Evolutionary conservation across 1,140 invertebrate species (phyloP).

Genomic region (Ylistrum balloti): DNA sequence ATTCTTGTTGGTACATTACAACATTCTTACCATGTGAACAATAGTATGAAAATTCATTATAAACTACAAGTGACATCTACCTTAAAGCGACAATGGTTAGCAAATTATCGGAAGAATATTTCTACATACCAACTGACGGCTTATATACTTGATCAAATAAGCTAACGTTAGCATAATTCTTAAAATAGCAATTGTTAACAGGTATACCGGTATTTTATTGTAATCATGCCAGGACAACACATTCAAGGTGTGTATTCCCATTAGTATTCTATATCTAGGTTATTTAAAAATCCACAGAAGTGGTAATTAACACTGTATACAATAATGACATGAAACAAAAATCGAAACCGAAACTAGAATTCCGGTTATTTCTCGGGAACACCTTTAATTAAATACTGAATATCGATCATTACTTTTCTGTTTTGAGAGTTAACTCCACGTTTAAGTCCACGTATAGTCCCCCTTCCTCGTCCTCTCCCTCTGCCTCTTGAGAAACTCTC

Average conservation of each 20-base stretch:
- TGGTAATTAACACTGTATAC: not conserved
- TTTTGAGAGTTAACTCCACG: constrained; percentile 38
- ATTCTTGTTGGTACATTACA: no score
- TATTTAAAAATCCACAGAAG: not conserved
- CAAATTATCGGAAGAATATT: no score
- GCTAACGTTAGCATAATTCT: no score
- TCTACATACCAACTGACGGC: no score
- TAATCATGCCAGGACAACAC: not conserved
- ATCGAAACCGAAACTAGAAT: constrained; percentile 15
- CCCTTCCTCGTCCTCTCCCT: not conserved
- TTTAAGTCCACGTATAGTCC: not conserved
- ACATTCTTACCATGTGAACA: no score
- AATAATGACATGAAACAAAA: not conserved
- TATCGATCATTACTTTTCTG: not conserved
- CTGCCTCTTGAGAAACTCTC: not conserved
- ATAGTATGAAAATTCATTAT: no score
- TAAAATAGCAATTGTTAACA: not conserved
- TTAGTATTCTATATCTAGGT: not conserved
- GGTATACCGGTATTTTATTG: no score
- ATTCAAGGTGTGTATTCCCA: not conserved
- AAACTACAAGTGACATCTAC: no score
- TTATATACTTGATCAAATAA: no score
- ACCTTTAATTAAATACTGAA: no score
- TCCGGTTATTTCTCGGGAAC: not conserved
- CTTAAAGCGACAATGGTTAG: no score